Evolutionary conservation across 2,797 vertebrate species (phyloP).

Genomic region (Sebastes vulpes): DNA sequence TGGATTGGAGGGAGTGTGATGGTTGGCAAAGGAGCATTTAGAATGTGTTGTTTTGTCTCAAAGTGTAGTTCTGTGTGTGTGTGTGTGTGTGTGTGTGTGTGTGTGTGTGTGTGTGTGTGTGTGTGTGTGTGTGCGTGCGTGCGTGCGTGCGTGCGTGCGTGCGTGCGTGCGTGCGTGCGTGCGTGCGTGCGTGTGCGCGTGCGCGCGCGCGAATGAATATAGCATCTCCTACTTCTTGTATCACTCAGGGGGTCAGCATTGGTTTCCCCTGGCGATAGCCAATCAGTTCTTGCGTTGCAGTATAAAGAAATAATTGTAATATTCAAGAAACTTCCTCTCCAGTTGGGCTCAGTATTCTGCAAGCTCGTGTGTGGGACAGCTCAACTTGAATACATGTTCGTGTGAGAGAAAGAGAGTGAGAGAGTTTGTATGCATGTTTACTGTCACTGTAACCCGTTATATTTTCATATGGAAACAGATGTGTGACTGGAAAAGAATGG

Average conservation of each 20-base stretch:
- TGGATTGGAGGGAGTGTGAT: constrained; percentile 50
- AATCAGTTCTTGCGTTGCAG: constrained; percentile 90
- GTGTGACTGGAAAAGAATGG: constrained; percentile 53
- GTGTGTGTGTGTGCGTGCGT: too few relatives aligned
- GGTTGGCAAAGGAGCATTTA: constrained; percentile 66
- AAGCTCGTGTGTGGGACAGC: constrained; percentile 65
- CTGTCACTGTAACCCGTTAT: constrained; percentile 74
- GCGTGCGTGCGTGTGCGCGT: constrained; percentile 3
- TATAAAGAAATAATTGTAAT: constrained; percentile 79
- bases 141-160: too few relatives aligned
- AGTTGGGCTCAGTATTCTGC: constrained; percentile 65
- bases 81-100: too few relatives aligned
- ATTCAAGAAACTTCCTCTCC: constrained; percentile 79
- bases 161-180: background rate
- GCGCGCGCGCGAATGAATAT: constrained; percentile 20
- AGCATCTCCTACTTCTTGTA: constrained; percentile 75
- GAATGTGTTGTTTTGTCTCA: constrained; percentile 64
- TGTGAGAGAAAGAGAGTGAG: constrained; percentile 23
- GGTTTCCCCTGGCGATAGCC: constrained; percentile 82
- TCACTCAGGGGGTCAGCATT: constrained; percentile 73
- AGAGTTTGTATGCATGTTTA: constrained; percentile 58
- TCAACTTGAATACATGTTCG: constrained; percentile 71
- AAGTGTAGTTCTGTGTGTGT: constrained; percentile 14
- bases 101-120: constrained; percentile 3
- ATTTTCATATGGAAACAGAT: constrained; percentile 76